A percentile compares a stretch with the other conserved stretches of the same genome.
Evolutionary conservation across 2,797 vertebrate species (phyloP).

Genomic region (Coracias cyanogaster): DNA sequence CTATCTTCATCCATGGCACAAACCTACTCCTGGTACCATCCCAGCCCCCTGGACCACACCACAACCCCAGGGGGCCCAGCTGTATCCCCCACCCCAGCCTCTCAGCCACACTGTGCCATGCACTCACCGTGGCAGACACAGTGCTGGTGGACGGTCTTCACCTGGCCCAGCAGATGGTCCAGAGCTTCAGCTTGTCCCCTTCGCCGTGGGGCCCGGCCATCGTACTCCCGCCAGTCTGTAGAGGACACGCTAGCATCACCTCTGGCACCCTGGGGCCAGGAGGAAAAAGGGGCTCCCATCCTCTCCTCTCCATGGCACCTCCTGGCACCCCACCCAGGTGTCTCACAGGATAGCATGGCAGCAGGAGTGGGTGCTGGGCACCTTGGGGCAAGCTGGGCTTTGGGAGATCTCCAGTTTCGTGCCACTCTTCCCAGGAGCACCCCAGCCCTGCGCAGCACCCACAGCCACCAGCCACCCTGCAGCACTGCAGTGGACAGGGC

Average conservation of each 20-base stretch:
- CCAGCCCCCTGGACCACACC: background rate
- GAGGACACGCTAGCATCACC: background rate
- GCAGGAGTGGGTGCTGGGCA: background rate
- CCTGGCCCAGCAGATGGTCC: slow-evolving; percentile 86
- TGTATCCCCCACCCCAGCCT: no score
- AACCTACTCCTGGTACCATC: background rate
- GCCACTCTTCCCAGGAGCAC: background rate
- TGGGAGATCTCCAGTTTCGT: background rate
- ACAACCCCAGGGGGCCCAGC: background rate
- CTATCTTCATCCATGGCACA: background rate
- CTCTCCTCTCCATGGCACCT: background rate
- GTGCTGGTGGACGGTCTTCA: slow-evolving; percentile 89
- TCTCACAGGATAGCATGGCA: background rate
- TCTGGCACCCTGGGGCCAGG: background rate
- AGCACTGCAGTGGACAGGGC: accelerated
- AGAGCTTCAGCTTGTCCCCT: slow-evolving; percentile 87
- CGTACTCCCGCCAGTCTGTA: slow-evolving; percentile 89
- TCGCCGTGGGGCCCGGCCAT: slow-evolving; percentile 82
- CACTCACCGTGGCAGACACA: slow-evolving; percentile 89
- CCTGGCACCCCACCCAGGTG: background rate
- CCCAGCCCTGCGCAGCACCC: background rate
- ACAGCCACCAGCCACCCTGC: accelerated
- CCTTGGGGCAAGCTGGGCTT: background rate
- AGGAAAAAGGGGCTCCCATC: background rate
- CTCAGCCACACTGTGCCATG: accelerated